Base-by-base conservation (phyloP, 1,140 invertebrate species). In the Drosophila setifemur region DNA sequence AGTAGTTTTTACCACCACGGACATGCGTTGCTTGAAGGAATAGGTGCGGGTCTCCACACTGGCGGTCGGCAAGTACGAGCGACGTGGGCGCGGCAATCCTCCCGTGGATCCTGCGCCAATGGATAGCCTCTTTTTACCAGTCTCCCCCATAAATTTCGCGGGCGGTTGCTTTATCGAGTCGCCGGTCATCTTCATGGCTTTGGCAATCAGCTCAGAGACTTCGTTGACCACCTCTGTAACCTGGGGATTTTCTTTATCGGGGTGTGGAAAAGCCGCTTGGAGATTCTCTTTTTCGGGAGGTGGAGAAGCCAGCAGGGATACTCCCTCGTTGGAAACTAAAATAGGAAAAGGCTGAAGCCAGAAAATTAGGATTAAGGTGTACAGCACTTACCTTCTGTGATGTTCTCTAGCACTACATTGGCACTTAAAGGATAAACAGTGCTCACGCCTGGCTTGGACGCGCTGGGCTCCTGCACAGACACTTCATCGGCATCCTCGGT, bases 1-100 rank as follows among this genome's bases (percentile, higher is more conserved):
- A 2, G 88, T 89, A 7, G 88, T 89, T 47, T 89, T 89, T 0
- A 89, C 88, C 7, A 89, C 73, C 0, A 89, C 68, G 0, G 88
- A 89, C 88, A 89, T 89, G 29, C 88, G 88, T 16, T 88, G 79
- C 12, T 83, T 87, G n/a, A 81, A 74, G 4, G 63, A 52, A 14
- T 69, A 64, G 9, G 52, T 50, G 21, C 81, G 60, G 8, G 54
- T 72, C 16, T 75, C 72, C 3, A 14, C 53, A 19, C 25, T 52
- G 26, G 40, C 35, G 16, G 72, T 68, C 2, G 87, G 88, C 35
- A 89, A 18, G 8, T 54, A 50, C 1, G 88, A 89, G 53, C 67
- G 75, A 0, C 75, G 71, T 33, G 61, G 54, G 4, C 57, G 69
- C 12, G 66, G 66, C 28, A 71, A 18, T 0, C 5, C 7, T 6